Percentiles rank a stretch among this genome's conserved stretches.
These are phyloP conservation scores for Megaceryle alcyon DNA, from an alignment of 2,797 vertebrate species.

Conservation along the genomic window DNA sequence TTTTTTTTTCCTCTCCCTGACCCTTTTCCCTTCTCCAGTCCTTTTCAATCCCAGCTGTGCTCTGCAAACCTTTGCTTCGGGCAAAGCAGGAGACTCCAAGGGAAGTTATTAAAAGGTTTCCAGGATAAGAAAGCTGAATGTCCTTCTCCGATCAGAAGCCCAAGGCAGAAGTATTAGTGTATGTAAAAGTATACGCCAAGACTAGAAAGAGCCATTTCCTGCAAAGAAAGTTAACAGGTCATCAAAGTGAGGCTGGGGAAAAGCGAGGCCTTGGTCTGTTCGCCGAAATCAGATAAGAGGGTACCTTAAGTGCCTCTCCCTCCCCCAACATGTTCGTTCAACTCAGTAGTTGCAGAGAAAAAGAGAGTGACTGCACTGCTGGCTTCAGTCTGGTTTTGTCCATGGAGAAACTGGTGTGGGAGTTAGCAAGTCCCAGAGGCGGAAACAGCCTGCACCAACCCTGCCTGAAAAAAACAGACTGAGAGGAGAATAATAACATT, in stretches of 20 bases:
- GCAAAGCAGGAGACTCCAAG: not conserved
- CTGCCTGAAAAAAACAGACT: not conserved
- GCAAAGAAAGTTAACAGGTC: not conserved
- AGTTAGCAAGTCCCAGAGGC: not conserved
- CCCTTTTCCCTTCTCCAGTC: accelerated
- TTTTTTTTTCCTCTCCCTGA: not conserved
- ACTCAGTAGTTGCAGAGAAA: not conserved
- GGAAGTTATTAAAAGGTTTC: not conserved
- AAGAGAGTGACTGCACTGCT: not conserved
- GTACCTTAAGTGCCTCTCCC: not conserved
- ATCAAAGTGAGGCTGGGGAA: not conserved
- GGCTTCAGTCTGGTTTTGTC: not conserved
- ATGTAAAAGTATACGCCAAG: not conserved
- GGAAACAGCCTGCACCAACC: not conserved
- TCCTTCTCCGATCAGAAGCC: not conserved
- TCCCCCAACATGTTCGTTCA: accelerated
- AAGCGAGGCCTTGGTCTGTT: not conserved
- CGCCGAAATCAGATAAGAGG: not conserved
- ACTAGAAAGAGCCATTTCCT: not conserved
- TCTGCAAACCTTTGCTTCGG: not conserved
- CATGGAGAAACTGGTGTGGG: not conserved
- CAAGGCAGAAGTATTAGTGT: not conserved
- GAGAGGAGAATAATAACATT: not conserved
- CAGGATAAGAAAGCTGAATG: not conserved
- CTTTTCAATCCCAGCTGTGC: not conserved